These are phyloP conservation scores for Hemitrygon akajei DNA, from an alignment of 2,797 vertebrate species.

Conservation along the genomic window DNA sequence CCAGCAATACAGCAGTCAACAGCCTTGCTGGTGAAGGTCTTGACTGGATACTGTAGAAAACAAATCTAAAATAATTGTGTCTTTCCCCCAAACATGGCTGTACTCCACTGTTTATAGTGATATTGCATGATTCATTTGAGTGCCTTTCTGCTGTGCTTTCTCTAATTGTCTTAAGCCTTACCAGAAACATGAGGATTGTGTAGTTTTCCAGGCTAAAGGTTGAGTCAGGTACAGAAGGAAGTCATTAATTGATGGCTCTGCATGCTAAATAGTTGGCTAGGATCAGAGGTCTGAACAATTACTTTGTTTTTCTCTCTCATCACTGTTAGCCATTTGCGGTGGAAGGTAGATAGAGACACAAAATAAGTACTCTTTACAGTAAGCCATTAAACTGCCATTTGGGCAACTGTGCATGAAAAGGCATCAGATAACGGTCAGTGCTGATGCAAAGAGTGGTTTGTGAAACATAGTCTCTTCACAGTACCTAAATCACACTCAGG, in stretches of 20 bases:
- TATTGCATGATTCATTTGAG: not conserved
- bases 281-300: conserved; percentile 52
- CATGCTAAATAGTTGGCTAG: conserved; percentile 50
- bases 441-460: conserved; percentile 66
- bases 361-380: conserved; percentile 65
- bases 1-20: not conserved
- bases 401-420: conserved; percentile 70
- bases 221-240: conserved; percentile 42
- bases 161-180: too few relatives aligned
- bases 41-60: not conserved
- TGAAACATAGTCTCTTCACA: conserved; percentile 69
- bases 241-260: conserved; percentile 53
- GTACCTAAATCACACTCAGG: conserved; percentile 71
- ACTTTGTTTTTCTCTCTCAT: conserved; percentile 58
- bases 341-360: conserved; percentile 58
- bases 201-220: not conserved
- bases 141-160: not conserved
- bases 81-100: not conserved
- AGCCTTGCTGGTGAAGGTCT: not conserved
- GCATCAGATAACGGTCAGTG: conserved; percentile 62
- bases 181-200: not conserved
- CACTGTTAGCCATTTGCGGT: conserved; percentile 61
- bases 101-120: not conserved
- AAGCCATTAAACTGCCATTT: conserved; percentile 70
- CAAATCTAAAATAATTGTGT: not conserved